phyloP scores from a whole-genome alignment of 2,797 vertebrate genomes.

The Sarcophilus harrisii region DNA sequence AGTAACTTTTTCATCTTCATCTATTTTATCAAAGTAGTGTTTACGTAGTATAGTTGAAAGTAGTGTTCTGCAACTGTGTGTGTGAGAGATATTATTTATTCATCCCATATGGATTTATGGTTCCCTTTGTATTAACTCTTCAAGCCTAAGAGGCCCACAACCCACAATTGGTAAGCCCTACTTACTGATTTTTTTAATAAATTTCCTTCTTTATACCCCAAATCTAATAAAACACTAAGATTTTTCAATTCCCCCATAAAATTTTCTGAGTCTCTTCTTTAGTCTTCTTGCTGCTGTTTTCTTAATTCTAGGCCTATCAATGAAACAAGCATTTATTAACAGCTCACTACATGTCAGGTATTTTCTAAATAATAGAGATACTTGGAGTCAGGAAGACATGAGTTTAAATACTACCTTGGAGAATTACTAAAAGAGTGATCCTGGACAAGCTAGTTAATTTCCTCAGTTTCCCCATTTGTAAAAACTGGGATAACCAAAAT shows the following conservation, averaged over 20 bases:
- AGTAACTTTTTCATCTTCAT: neutral
- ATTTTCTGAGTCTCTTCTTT: neutral
- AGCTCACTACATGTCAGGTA: neutral
- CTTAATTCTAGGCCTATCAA: neutral
- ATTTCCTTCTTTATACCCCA: neutral
- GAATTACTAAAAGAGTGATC: neutral
- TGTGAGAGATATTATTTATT: neutral
- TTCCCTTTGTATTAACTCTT: neutral
- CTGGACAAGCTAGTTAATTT: neutral
- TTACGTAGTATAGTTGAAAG: neutral
- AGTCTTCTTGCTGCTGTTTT: neutral
- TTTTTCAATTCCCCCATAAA: neutral
- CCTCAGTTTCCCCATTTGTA: neutral
- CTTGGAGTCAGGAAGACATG: neutral
- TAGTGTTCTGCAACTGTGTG: neutral
- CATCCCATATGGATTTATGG: neutral
- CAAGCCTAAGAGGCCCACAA: neutral
- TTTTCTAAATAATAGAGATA: neutral
- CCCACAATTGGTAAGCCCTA: too few species aligned
- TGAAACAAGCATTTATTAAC: neutral
- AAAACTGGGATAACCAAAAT: neutral
- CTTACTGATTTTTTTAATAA: too few species aligned
- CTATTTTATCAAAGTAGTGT: neutral
- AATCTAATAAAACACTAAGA: neutral
- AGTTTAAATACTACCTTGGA: neutral